Base-by-base conservation (phyloP, 1,140 invertebrate genomes). In the Nephila pilipes region DNA sequence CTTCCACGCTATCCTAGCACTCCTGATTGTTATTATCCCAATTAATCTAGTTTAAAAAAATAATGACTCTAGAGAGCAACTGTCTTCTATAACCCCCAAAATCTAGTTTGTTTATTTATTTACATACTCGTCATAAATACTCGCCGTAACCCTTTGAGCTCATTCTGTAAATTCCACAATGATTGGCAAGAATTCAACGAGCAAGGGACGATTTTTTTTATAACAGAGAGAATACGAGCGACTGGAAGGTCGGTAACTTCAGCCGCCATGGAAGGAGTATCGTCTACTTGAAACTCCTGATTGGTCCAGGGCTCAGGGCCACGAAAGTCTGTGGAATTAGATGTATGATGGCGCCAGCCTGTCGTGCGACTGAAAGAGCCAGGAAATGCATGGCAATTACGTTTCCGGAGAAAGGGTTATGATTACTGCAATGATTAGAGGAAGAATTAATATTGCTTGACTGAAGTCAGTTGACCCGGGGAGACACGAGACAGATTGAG, bases 201-300 rank as follows among this genome's bases (percentile, higher is more conserved):
- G 25, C 69, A 29, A 2, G 10, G 16, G 16, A 22, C 1, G 2
- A 4, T 22, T 36, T 36, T 75, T 75, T 75, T 32, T 10, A 16
- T 32, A 18, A 16, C 25, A 2, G 3, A 29, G 3, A 29, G 29
- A 75, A 36, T 16, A 75, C 18, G 18, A 32, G 58, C 58, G 22
- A n/a, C 16, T 5, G 29, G 80, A 83, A 83, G 80, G 80, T 83
- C 80, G 80, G 80, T 83, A 83, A 83, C 80, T 83, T 83, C 80
- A 83, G 18, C 54, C 80, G 18, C 80, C 38, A 22, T 46, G 54
- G 20, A 55, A 54, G 25, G 54, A 55, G 80, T 32, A 38, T 36
- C 36, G 29, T 80, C 79, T 36, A 5, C 32, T 18, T 3, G 54
- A 14, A 38, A 20, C 38, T 32, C 38, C 1, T 83, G 80, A 83